Evolutionary conservation across 2,113 vertebrate genomes (phyloP).

Genomic region (Sceloporus tristichus): DNA sequence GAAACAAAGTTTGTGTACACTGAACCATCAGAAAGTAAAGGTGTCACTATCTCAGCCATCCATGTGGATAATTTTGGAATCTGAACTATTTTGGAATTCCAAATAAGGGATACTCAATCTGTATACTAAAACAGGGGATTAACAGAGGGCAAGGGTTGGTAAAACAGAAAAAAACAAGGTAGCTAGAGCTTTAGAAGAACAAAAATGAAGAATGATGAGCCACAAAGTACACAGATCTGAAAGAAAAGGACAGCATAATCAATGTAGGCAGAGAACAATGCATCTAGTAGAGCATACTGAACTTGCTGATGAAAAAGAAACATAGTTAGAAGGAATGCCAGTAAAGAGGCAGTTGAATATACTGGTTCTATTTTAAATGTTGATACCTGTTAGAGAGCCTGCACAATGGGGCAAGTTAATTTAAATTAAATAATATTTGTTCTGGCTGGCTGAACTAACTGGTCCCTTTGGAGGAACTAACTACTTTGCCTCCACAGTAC

Average conservation of each 20-base stretch:
- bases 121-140: not conserved
- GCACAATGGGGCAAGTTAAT: conserved; percentile 16
- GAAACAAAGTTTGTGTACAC: too few species aligned
- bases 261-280: not conserved
- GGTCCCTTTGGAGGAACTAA: not conserved
- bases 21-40: too few species aligned
- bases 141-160: not conserved
- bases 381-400: not conserved
- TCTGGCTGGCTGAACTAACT: conserved; percentile 27
- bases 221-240: not conserved
- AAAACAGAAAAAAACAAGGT: not conserved
- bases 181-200: not conserved
- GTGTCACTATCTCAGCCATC: too few species aligned
- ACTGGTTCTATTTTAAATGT: conserved; percentile 7
- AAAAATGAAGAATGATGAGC: too few species aligned
- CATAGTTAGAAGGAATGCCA: not conserved
- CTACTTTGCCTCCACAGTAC: conserved; percentile 1
- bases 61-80: too few species aligned
- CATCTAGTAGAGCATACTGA: not conserved
- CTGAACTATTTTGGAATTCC: too few species aligned
- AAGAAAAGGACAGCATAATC: not conserved
- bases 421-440: conserved; percentile 23
- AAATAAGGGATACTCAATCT: too few species aligned
- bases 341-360: not conserved
- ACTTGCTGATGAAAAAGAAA: not conserved